Evolutionary conservation across 2,113 vertebrate genomes (phyloP).

Genomic region (Cariama cristata): DNA sequence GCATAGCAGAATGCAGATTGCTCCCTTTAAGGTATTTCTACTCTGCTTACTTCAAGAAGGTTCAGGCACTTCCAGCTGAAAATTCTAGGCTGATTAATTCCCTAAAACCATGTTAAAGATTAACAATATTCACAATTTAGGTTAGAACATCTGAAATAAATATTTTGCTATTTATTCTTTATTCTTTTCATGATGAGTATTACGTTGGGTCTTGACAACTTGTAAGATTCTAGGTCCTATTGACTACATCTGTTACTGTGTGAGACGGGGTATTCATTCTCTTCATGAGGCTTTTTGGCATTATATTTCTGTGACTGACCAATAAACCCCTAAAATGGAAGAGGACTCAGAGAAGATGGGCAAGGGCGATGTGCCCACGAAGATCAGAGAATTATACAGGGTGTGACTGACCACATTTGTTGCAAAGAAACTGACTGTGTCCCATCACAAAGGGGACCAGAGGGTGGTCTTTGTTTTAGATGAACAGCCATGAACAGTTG

Average conservation of each 20-base stretch:
- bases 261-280: background rate
- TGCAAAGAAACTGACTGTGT: background rate
- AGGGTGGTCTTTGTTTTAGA: background rate
- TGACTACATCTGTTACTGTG: background rate
- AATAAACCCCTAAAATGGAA: background rate
- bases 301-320: background rate
- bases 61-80: background rate
- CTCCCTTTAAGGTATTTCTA: background rate
- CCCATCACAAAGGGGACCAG: background rate
- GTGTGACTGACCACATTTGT: background rate
- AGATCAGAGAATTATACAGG: background rate
- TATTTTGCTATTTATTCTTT: background rate
- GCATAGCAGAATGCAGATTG: background rate
- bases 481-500: background rate
- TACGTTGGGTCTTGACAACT: background rate
- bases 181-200: background rate
- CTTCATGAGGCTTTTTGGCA: background rate
- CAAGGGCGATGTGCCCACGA: rapidly evolving
- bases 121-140: background rate
- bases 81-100: background rate
- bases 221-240: background rate
- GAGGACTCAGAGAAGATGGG: background rate
- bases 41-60: background rate
- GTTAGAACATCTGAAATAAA: background rate
- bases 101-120: background rate